Base-by-base conservation (phyloP, 2,113 vertebrate genomes). In the Panthera tigris region DNA sequence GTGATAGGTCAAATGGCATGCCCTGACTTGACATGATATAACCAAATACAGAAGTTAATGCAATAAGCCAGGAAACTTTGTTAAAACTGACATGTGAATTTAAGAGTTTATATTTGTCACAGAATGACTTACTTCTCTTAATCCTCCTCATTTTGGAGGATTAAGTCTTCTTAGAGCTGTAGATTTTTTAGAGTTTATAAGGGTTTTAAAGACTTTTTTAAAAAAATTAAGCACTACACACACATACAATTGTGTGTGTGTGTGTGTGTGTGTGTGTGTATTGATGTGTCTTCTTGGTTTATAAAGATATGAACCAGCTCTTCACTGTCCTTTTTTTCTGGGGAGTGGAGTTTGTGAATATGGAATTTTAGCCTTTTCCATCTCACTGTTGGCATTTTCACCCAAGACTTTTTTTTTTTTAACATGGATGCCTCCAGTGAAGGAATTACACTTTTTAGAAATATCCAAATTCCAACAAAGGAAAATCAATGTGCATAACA, bases 21-120 rank as follows among this genome's bases (percentile, higher is more conserved):
- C 91, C 55, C 96, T 68, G 50, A 89, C 33, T 82, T 94, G 89
- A 96, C 57, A 73, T 76, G 85, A n/a, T 87, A 91, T 96, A 97
- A 93, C 91, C 95, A 98, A 97, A 97, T 85, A 68, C 92, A 97
- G 87, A 96, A 50, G 45, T 86, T 95, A 97, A 98, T 95, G 66
- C 93, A 57, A 90, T 3, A 0, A 76, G 41, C 96, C 48, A 85
- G 65, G 94, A 88, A 76, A 69, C 57, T n/a, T 73, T 96, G 97
- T 97, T 97, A 97, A 98, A 98, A 73, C 1, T 91, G 93, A 66
- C 61, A 41, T 14, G 25, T 78, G 73, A 48, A 48, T 36, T 91
- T 76, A 69, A 91, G 69, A 90, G 55, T 50, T 96, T 97, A 95
- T 41, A 74, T 97, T 97, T 98, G 79, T 95, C 94, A 96, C 73